phyloP scores from a whole-genome alignment of 2,797 vertebrate species.

The Iguana delicatissima region DNA sequence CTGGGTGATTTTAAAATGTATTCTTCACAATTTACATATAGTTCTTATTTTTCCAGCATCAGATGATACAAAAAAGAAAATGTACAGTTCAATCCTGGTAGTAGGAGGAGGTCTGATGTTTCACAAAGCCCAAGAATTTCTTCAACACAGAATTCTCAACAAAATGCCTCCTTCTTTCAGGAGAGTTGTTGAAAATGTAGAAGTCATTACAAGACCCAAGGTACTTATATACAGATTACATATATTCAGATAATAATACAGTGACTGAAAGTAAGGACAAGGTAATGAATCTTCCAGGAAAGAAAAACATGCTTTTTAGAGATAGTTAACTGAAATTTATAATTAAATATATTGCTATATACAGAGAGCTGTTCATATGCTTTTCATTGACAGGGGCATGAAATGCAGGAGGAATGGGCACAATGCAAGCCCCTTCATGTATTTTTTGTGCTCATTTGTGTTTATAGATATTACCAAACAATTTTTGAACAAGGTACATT shows the following conservation, averaged over 20 bases:
- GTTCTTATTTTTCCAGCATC: constrained; percentile 84
- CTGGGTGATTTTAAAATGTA: background rate
- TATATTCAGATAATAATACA: constrained; percentile 22
- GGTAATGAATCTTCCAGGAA: background rate
- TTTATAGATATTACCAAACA: background rate
- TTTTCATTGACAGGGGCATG: background rate
- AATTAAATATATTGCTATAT: background rate
- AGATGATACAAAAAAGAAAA: constrained; percentile 98
- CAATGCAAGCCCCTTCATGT: background rate
- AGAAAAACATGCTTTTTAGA: background rate
- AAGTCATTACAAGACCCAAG: constrained; percentile 97
- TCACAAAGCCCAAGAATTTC: constrained; percentile 94
- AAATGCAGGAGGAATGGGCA: background rate
- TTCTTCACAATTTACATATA: background rate
- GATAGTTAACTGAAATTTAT: background rate
- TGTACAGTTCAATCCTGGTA: constrained; percentile 98
- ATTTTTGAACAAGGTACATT: background rate
- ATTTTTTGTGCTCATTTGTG: background rate
- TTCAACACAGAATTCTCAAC: constrained; percentile 97
- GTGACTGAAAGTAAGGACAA: background rate
- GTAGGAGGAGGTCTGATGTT: constrained; percentile 97
- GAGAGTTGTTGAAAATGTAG: constrained; percentile 95
- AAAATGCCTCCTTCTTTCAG: constrained; percentile 99
- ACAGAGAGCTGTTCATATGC: background rate
- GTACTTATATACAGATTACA: constrained; percentile 71